Base-by-base conservation (phyloP, 2,797 vertebrate genomes). In the Sus cebifrons region DNA sequence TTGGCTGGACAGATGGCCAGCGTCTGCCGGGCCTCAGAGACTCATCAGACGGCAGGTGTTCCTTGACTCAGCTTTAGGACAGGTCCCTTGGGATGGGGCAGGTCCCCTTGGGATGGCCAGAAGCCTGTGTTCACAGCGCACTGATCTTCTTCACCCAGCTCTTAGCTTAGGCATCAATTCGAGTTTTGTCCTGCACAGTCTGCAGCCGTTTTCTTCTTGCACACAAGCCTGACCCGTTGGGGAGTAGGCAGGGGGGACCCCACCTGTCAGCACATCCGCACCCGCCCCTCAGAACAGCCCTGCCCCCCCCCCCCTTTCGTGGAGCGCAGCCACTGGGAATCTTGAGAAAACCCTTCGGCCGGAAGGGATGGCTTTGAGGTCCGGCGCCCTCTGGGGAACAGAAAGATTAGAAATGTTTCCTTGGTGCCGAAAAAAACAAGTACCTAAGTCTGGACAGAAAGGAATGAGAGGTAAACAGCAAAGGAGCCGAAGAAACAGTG, bases 251-350 rank as follows among this genome's bases (percentile, higher is more conserved):
- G 3, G 1, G 17, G 18, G 70, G 27, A 68, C 16, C 10, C 2
- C 8, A 5, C 25, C 18, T 3, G 36, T n/a, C 16, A 10, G 40
- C 5, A 29, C 36, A 3, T 25, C 27, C 16, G 14, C 3, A 6
- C 29, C 3, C 0, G 0, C 21, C 6, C 2, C 86, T 75, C 2
- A 0, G 62, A n/a, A n/a, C 40, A 82, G 54, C 74, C 29, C 10
- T 0, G 36, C 17, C 27, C 96, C 52, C 10, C 54, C 0, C 4
- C 2, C 16, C 0, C 16, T 32, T 32, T 64, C 56, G 54, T 0
- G 0, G 64, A 44, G 21, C 52, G 36, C 60, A 23, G n/a, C 1
- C 4, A 60, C 14, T 15, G 0, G 27, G n/a, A 8, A 25, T 40
- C 44, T 36, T 1, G 13, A 79, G n/a, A 58, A 73, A 78, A 65